Conservation (phyloP, 2,113 vertebrate species). For the Turnix velox region DNA sequence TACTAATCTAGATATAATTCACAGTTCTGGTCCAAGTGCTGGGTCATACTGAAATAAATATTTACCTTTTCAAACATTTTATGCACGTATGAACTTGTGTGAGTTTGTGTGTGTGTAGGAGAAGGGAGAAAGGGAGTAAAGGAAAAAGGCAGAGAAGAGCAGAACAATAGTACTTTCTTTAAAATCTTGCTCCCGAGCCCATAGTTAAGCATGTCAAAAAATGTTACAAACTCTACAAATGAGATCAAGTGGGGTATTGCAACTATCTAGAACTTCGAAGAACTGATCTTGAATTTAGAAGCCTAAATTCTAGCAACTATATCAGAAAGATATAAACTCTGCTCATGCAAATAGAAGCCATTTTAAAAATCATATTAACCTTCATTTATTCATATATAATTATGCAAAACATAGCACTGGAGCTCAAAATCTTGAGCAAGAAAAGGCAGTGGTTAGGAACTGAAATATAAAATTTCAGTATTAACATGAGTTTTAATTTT, state of each 20-base stretch:
- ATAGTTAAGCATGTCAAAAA: not conserved
- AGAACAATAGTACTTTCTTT: not conserved
- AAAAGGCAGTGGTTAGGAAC: not conserved
- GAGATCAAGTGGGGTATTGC: not conserved
- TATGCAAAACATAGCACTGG: not conserved
- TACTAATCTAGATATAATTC: not conserved
- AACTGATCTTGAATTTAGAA: not conserved
- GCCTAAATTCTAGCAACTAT: not conserved
- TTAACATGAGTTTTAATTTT: not conserved
- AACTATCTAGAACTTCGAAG: not conserved
- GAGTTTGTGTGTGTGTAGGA: not conserved
- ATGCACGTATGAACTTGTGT: too few species aligned
- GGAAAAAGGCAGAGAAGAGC: not conserved
- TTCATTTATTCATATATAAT: not conserved
- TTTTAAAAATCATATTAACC: not conserved
- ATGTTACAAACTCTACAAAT: not conserved
- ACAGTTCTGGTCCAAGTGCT: not conserved
- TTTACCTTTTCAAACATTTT: not conserved
- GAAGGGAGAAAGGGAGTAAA: not conserved
- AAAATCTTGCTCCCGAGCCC: not conserved
- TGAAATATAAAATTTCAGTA: not conserved
- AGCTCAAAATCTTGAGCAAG: not conserved
- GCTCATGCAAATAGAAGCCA: not conserved
- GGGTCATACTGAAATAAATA: not conserved
- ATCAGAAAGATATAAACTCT: not conserved